Conservation (phyloP, 2,888 invertebrate species). For the Erebia palarica region DNA sequence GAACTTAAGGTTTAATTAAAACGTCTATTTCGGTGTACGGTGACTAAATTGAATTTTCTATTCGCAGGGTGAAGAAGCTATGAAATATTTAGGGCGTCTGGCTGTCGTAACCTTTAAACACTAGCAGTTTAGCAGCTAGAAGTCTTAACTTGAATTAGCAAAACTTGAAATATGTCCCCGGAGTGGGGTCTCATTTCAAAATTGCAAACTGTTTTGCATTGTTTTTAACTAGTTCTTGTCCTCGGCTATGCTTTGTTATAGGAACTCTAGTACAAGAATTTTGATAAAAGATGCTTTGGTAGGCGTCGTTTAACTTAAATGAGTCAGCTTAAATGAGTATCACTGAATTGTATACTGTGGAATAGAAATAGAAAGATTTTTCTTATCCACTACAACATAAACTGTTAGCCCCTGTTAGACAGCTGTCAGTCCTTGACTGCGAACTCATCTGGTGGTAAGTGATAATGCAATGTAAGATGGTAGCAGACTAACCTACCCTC, state of each 20-base stretch:
- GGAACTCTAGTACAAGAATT: too few relatives aligned
- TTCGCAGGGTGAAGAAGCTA: background rate
- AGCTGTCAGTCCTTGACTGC: too few relatives aligned
- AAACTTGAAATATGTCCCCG: background rate
- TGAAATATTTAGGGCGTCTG: conserved; percentile 19
- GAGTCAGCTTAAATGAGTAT: too few relatives aligned
- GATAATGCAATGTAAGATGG: too few relatives aligned
- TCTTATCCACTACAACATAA: too few relatives aligned
- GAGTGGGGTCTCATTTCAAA: background rate
- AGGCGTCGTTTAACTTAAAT: too few relatives aligned
- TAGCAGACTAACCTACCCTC: too few relatives aligned
- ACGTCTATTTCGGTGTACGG: background rate
- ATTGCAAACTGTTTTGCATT: background rate
- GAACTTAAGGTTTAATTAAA: background rate
- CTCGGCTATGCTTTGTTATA: background rate
- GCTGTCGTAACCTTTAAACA: background rate
- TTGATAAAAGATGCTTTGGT: too few relatives aligned
- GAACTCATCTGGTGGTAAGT: too few relatives aligned
- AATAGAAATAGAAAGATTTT: too few relatives aligned
- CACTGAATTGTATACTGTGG: too few relatives aligned
- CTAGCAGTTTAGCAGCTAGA: background rate
- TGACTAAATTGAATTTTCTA: conserved; percentile 12
- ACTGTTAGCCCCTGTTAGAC: too few relatives aligned
- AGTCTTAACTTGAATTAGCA: conserved; percentile 10
- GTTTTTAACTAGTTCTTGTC: background rate